These are phyloP conservation scores for Paraplagusia blochii DNA, from an alignment of 2,113 vertebrate genomes.

Conservation along the genomic window DNA sequence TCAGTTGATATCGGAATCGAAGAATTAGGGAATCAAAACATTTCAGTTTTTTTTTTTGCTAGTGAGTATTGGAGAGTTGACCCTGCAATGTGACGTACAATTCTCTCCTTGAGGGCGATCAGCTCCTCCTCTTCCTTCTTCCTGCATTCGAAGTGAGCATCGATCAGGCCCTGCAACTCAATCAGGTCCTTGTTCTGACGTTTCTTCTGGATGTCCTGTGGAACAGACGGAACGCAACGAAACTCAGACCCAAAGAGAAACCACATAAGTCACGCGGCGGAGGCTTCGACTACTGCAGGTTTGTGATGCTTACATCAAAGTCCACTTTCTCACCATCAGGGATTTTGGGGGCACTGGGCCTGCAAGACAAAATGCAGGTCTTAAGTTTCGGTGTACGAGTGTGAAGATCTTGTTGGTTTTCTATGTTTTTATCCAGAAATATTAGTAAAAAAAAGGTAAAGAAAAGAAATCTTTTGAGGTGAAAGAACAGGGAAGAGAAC, in stretches of 20 bases:
- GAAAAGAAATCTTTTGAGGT: slow-evolving; percentile 11
- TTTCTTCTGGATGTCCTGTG: slow-evolving; percentile 98
- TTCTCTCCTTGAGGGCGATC: slow-evolving; percentile 91
- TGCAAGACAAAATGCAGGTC: slow-evolving; percentile 35
- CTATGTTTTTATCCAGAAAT: not conserved
- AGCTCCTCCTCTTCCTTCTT: slow-evolving; percentile 98
- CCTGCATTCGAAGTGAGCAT: slow-evolving; percentile 91
- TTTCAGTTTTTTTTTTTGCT: too few species aligned
- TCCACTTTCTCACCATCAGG: slow-evolving; percentile 98
- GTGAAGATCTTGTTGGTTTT: not conserved
- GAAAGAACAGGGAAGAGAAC: slow-evolving; percentile 51
- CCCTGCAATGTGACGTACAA: slow-evolving; percentile 76
- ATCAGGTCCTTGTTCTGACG: slow-evolving; percentile 96
- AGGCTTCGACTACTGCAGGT: fast-evolving
- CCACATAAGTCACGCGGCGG: not conserved
- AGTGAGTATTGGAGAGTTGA: too few species aligned
- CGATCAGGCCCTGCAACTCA: slow-evolving; percentile 94
- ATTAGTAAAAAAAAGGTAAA: not conserved
- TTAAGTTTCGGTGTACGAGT: not conserved
- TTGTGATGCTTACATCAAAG: slow-evolving; percentile 89
- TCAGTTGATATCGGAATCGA: too few species aligned
- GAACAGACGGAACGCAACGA: not conserved
- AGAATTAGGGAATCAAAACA: too few species aligned
- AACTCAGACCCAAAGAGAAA: slow-evolving; percentile 2
- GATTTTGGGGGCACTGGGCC: slow-evolving; percentile 91